These are phyloP conservation scores for Daboia siamensis DNA, from an alignment of 2,113 vertebrate species.

Conservation along the genomic window DNA sequence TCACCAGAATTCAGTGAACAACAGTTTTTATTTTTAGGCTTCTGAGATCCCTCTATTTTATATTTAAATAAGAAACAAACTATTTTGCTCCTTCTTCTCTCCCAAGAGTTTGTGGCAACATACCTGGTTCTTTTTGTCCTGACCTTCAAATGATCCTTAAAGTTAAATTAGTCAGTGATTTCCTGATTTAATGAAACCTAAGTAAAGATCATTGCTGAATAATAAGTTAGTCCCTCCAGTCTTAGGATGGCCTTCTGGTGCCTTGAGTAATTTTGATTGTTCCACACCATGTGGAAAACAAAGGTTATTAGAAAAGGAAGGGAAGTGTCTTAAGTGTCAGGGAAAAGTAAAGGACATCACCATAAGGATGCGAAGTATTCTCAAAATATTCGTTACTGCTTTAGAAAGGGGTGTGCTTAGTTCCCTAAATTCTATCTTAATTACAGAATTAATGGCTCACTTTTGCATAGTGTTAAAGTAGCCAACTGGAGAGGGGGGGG, in stretches of 20 bases:
- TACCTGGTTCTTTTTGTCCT: background rate
- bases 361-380: background rate
- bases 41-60: background rate
- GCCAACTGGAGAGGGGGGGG: background rate
- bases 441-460: background rate
- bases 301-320: background rate
- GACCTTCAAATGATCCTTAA: background rate
- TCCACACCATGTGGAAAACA: background rate
- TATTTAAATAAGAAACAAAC: background rate
- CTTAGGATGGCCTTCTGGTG: background rate
- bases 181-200: background rate
- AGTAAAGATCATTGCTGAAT: background rate
- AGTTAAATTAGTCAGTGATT: background rate
- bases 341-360: background rate
- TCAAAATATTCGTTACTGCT: background rate
- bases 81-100: background rate
- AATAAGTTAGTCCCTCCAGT: background rate
- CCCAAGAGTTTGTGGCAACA: background rate
- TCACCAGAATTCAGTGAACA: background rate
- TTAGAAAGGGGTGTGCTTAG: background rate
- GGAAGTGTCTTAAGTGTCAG: background rate
- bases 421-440: background rate
- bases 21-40: background rate
- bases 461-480: background rate
- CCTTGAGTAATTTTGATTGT: background rate